Evolutionary conservation across 2,113 vertebrate species (phyloP).

Genomic region (Amphilophus citrinellus): DNA sequence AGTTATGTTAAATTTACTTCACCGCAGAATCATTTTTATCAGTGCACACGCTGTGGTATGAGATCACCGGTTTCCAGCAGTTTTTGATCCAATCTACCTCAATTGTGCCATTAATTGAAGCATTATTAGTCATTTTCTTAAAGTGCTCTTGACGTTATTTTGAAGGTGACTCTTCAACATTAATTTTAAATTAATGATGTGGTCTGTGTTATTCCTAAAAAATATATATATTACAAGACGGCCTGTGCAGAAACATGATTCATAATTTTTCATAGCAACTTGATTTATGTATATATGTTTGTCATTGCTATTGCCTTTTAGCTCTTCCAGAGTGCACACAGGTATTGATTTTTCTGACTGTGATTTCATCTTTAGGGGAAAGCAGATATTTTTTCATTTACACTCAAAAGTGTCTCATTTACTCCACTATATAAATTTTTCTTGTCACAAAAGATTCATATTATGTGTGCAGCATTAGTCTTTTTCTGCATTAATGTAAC

Average conservation of each 20-base stretch:
- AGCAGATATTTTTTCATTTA: not conserved
- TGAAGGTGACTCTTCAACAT: too few relatives aligned
- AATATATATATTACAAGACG: not conserved
- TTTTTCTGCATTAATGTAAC: not conserved
- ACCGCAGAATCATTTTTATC: too few relatives aligned
- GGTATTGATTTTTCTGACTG: not conserved
- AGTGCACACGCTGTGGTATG: too few relatives aligned
- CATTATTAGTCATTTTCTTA: too few relatives aligned
- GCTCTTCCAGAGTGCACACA: not conserved
- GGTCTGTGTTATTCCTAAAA: not conserved
- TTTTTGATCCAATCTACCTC: too few relatives aligned
- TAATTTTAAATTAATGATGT: not conserved
- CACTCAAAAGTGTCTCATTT: not conserved
- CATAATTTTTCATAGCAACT: not conserved
- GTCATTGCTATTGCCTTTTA: not conserved
- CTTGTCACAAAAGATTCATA: not conserved
- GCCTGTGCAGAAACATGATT: not conserved
- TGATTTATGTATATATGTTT: not conserved
- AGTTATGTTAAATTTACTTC: too few relatives aligned
- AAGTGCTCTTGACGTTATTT: too few relatives aligned
- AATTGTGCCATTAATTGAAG: too few relatives aligned
- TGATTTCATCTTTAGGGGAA: not conserved
- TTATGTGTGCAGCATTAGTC: not conserved
- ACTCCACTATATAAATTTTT: not conserved
- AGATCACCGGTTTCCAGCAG: too few relatives aligned